Conservation (phyloP, 2,888 invertebrate genomes). For the Cyclophora albipunctata region DNA sequence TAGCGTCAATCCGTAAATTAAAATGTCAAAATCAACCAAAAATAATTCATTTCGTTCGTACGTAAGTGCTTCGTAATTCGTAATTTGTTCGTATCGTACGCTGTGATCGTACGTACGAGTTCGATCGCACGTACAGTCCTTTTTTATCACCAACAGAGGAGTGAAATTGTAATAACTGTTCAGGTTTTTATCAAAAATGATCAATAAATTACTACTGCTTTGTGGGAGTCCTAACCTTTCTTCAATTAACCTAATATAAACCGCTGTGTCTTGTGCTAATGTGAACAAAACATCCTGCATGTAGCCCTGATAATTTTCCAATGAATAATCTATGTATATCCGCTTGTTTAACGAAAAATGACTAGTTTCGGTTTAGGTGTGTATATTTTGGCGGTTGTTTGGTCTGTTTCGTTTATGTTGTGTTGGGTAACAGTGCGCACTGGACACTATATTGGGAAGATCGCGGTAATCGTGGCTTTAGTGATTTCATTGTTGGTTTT, state of each 20-base stretch:
- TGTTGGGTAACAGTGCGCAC: slow-evolving; percentile 80
- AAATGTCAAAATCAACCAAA: too few relatives aligned
- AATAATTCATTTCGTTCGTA: too few relatives aligned
- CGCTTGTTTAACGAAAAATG: slow-evolving; percentile 31
- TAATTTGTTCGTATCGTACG: too few relatives aligned
- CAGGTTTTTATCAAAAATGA: slow-evolving; percentile 25
- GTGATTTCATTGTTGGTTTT: slow-evolving; percentile 76
- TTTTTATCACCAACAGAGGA: background rate
- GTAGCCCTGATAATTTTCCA: slow-evolving; percentile 16
- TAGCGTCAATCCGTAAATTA: too few relatives aligned
- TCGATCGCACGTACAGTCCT: too few relatives aligned
- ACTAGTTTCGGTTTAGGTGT: slow-evolving; percentile 78
- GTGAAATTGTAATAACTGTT: slow-evolving; percentile 3
- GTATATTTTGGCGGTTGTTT: slow-evolving; percentile 78
- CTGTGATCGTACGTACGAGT: too few relatives aligned
- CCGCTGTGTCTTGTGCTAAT: slow-evolving; percentile 30
- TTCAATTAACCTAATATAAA: slow-evolving; percentile 27
- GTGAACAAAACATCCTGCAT: slow-evolving; percentile 37
- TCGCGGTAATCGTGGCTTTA: slow-evolving; percentile 71
- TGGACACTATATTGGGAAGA: slow-evolving; percentile 78
- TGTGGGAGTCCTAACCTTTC: slow-evolving; percentile 17
- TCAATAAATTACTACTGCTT: slow-evolving; percentile 31
- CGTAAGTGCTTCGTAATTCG: too few relatives aligned
- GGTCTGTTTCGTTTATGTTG: slow-evolving; percentile 77
- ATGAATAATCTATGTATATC: slow-evolving; percentile 20